These are phyloP conservation scores for Lobophora halterata DNA, from an alignment of 2,888 invertebrate genomes.

Conservation along the genomic window DNA sequence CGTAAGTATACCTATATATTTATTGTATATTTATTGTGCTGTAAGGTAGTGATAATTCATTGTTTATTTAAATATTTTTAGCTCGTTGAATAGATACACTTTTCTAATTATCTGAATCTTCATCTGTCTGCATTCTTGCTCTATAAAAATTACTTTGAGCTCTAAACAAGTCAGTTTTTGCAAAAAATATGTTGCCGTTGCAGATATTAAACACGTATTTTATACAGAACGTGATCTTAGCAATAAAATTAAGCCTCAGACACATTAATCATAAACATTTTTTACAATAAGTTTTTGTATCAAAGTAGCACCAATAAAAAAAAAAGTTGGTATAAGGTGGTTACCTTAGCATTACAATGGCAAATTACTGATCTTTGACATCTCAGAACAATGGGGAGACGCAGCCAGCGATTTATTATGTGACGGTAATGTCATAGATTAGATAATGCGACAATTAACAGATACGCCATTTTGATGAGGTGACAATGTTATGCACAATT, in stretches of 20 bases:
- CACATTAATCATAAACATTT: conserved; percentile 46
- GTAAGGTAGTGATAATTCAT: too few species aligned
- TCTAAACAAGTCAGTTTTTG: too few species aligned
- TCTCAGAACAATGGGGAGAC: conserved; percentile 70
- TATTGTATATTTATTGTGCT: background rate
- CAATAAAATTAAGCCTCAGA: conserved; percentile 38
- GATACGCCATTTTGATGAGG: conserved; percentile 18
- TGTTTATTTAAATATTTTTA: too few species aligned
- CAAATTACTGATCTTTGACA: conserved; percentile 79
- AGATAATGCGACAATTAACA: conserved; percentile 21
- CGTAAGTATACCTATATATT: background rate
- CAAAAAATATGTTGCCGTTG: too few species aligned
- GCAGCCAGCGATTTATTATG: conserved; percentile 55
- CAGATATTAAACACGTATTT: background rate
- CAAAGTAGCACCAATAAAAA: conserved; percentile 30
- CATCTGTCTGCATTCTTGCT: too few species aligned
- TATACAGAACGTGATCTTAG: conserved; percentile 30
- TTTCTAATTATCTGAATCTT: too few species aligned
- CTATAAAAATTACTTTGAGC: too few species aligned
- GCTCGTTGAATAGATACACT: too few species aligned
- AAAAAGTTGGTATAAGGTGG: conserved; percentile 26
- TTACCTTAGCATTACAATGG: conserved; percentile 61
- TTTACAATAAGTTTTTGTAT: conserved; percentile 43
- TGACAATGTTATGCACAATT: conserved; percentile 11
- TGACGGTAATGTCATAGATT: conserved; percentile 52